phyloP scores from a whole-genome alignment of 2,113 vertebrate species.

The Triplophysa dalaica region DNA sequence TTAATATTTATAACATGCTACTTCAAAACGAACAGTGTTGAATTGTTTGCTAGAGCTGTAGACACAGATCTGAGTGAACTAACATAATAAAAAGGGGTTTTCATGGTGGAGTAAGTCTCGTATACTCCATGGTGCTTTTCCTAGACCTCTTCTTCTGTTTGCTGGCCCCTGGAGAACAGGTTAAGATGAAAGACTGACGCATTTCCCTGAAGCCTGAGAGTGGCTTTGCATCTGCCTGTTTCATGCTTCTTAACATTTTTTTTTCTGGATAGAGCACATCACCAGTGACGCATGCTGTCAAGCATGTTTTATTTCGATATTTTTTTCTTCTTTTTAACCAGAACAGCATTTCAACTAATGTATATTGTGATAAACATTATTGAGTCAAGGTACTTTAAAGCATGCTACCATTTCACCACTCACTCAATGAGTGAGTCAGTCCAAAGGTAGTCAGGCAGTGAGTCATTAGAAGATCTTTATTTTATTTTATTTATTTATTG shows the following conservation, averaged over 20 bases:
- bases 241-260: constrained; percentile 8
- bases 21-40: background rate
- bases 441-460: constrained; percentile 49
- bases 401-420: constrained; percentile 40
- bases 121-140: constrained; percentile 33
- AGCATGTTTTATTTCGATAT: background rate
- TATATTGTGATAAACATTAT: constrained; percentile 30
- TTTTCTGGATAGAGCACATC: constrained; percentile 6
- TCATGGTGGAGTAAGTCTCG: constrained; percentile 45
- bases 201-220: constrained; percentile 46
- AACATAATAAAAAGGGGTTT: constrained; percentile 45
- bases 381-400: constrained; percentile 30
- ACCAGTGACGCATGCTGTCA: constrained; percentile 20
- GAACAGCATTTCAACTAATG: constrained; percentile 17
- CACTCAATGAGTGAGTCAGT: constrained; percentile 52
- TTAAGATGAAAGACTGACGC: constrained; percentile 61
- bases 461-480: constrained; percentile 52
- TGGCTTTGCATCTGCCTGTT: constrained; percentile 46
- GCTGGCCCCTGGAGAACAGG: constrained; percentile 56
- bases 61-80: constrained; percentile 31
- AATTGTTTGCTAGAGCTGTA: constrained; percentile 7
- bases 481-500: constrained; percentile 10
- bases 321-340: constrained; percentile 7
- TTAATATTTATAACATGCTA: background rate
- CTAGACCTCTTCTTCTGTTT: constrained; percentile 29